Base-by-base conservation (phyloP, 1,140 invertebrate genomes). In the Drosophila aff. region DNA sequence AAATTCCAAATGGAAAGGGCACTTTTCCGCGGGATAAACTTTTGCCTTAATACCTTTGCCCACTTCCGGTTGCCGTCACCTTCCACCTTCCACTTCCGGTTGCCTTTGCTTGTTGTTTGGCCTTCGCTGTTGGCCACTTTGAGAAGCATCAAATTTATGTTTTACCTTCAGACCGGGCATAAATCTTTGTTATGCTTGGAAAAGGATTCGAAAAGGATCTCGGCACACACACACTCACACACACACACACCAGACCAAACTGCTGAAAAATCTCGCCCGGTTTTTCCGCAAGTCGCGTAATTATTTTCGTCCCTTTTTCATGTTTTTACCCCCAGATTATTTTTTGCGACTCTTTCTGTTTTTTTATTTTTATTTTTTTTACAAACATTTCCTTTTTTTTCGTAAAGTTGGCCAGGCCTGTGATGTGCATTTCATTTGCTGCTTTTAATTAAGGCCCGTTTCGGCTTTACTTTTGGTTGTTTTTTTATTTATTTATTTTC, bases 41-140 rank as follows among this genome's bases (percentile, higher is more conserved):
- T 86, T 85, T 86, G 68, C 79, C 66, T 82, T 79, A 81, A 85
- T 85, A 73, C 81, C 78, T 82, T 82, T 76, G 63, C 46, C 52
- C 53, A 33, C 50, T 52, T 33, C 50, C 50, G 50, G 10, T 44
- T 46, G 43, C 43, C 18, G 43, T 21, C 43, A 50, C 55, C 46
- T 49, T 41, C 18, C 36, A 21, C 28, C 66, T 31, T 36, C 18
- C 18, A 41, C 58, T 57, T 57, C 53, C 53, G 53, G 53, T 38
- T 21, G 21, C 38, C 10, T 16, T 26, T 23, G 7, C 23, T 43
- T 71, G 40, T 53, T 63, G 46, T 67, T 63, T 61, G 55, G 49
- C 49, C 67, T 49, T 59, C 36, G 50, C 15, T 69, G 50, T 36
- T 60, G 82, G 46, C 74, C 47, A 85, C 67, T 76, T 71, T 81